These are phyloP conservation scores for Ascaphus truei DNA, from an alignment of 2,113 vertebrate genomes.

Conservation along the genomic window DNA sequence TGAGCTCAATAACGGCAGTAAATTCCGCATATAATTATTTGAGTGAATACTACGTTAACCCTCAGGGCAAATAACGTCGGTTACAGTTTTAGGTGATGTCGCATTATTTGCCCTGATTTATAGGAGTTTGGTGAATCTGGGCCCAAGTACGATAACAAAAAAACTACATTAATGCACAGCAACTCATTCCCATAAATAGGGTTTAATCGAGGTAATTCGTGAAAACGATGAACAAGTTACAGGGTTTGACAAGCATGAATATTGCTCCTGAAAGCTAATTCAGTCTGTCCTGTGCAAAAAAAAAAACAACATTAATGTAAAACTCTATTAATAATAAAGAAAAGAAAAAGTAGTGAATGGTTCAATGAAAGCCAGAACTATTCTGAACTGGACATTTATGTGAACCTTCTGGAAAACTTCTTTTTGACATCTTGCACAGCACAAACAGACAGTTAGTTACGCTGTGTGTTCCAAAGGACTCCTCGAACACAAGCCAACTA, in stretches of 20 bases:
- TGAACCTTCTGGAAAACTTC: constrained; percentile 44
- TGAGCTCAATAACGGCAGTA: no score
- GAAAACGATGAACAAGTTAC: constrained; percentile 3
- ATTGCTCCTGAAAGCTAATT: not conserved
- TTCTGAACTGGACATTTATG: constrained; percentile 34
- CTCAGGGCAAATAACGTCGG: no score
- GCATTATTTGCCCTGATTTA: no score
- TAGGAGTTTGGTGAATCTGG: no score
- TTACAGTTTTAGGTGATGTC: no score
- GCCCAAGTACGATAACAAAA: no score
- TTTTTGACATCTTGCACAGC: constrained; percentile 41
- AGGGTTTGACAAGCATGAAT: constrained; percentile 21
- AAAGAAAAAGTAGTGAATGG: constrained; percentile 24
- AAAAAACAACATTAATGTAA: not conserved
- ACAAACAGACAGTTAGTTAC: constrained; percentile 36
- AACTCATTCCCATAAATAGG: not conserved
- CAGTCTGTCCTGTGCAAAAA: not conserved
- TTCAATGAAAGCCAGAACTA: constrained; percentile 27
- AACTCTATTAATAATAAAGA: constrained; percentile 19
- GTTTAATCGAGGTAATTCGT: no score
- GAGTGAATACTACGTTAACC: no score
- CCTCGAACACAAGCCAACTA: constrained; percentile 40
- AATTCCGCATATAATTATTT: no score
- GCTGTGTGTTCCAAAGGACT: not conserved
- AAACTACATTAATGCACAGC: no score